A percentile compares a stretch with the other conserved stretches of the same genome.
Conservation (phyloP, 2,797 vertebrate genomes). For the Pelochelys cantorii region DNA sequence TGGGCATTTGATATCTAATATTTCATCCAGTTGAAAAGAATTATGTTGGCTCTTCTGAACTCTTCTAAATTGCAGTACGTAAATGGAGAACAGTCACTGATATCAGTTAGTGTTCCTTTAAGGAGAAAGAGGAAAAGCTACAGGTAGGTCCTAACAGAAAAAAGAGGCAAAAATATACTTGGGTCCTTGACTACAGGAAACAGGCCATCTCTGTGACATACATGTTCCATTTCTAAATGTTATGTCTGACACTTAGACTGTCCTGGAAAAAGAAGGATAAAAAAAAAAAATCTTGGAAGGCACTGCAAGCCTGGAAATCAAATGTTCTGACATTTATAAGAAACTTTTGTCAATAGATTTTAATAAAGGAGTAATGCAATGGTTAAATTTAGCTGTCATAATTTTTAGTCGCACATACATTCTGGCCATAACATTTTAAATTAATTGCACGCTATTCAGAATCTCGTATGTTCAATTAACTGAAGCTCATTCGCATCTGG, state of each 20-base stretch:
- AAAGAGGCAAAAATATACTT: background rate
- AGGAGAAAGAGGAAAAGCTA: background rate
- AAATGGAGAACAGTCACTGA: background rate
- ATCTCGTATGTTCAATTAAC: slow-evolving; percentile 65
- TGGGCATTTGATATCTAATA: background rate
- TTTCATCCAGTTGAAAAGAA: background rate
- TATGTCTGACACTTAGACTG: background rate
- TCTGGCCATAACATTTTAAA: slow-evolving; percentile 50
- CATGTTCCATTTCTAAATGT: background rate
- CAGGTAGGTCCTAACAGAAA: background rate
- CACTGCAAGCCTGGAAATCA: background rate
- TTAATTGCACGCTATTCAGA: slow-evolving; percentile 59
- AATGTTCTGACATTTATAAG: slow-evolving; percentile 26
- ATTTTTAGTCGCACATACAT: background rate
- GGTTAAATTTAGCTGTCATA: slow-evolving; percentile 34
- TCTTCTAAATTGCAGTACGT: background rate
- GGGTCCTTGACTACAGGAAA: background rate
- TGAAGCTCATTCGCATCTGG: slow-evolving; percentile 71
- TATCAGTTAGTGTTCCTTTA: background rate
- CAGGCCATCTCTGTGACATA: background rate
- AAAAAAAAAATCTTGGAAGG: background rate
- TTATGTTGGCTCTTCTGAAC: background rate
- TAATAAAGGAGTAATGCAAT: background rate
- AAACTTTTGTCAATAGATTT: background rate
- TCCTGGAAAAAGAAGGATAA: slow-evolving; percentile 26